phyloP scores from a whole-genome alignment of 2,113 vertebrate genomes.

The Toxotes chatareus region DNA sequence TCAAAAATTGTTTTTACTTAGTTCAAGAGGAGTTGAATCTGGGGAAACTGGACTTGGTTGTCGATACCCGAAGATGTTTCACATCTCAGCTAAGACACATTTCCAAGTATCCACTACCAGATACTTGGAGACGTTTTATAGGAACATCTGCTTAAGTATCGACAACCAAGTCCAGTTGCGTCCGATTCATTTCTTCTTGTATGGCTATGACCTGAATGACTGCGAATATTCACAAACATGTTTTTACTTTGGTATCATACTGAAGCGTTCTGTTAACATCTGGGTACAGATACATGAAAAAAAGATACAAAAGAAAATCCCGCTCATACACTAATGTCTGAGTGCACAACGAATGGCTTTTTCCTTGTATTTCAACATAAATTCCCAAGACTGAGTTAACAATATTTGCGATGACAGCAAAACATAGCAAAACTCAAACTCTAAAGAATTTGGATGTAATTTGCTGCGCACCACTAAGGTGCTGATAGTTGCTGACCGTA shows the following conservation, averaged over 20 bases:
- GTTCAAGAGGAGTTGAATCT: too few species aligned
- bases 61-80: too few species aligned
- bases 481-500: slow-evolving; percentile 61
- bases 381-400: slow-evolving; percentile 24
- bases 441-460: slow-evolving; percentile 44
- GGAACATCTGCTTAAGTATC: too few species aligned
- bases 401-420: slow-evolving; percentile 41
- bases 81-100: too few species aligned
- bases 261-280: background rate
- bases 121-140: too few species aligned
- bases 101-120: too few species aligned
- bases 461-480: slow-evolving; percentile 47
- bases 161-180: too few species aligned
- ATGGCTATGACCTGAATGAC: too few species aligned
- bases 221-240: too few species aligned
- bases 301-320: background rate
- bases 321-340: background rate
- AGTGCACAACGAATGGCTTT: slow-evolving; percentile 6
- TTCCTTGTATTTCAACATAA: slow-evolving; percentile 12
- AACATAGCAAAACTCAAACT: slow-evolving; percentile 49
- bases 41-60: too few species aligned
- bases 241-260: background rate
- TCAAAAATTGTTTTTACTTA: background rate
- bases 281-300: background rate
- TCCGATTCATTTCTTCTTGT: too few species aligned